These are phyloP conservation scores for Rhamnusium bicolor DNA, from an alignment of 2,888 invertebrate genomes.

Conservation along the genomic window DNA sequence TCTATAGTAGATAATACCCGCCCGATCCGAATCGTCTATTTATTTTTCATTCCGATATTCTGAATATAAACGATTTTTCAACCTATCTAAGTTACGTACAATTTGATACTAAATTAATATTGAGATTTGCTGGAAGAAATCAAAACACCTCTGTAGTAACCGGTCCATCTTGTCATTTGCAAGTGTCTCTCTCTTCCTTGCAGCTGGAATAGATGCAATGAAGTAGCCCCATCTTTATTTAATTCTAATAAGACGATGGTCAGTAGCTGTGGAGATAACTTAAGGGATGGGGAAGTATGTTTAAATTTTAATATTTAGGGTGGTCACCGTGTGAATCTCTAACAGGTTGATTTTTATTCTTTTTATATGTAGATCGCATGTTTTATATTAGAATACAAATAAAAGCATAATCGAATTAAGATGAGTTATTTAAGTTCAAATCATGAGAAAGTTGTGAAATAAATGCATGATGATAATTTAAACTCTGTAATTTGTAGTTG, in stretches of 20 bases:
- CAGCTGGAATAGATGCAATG: conserved; percentile 56
- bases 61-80: background rate
- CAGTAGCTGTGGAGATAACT: conserved; percentile 37
- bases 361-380: conserved; percentile 64
- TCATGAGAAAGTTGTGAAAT: conserved; percentile 51
- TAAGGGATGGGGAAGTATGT: conserved; percentile 61
- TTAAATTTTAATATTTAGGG: conserved; percentile 56
- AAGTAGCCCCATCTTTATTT: conserved; percentile 52
- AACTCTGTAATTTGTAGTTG: no score
- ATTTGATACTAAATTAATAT: conserved; percentile 61
- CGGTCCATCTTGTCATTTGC: conserved; percentile 64
- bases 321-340: conserved; percentile 66
- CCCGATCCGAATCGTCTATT: background rate
- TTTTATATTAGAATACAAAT: conserved; percentile 56
- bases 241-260: conserved; percentile 49
- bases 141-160: conserved; percentile 64
- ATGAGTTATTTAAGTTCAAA: conserved; percentile 43
- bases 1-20: background rate
- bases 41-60: background rate
- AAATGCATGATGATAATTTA: conserved; percentile 14
- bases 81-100: conserved; percentile 43
- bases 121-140: conserved; percentile 56
- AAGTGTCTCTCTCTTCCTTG: conserved; percentile 55
- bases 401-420: conserved; percentile 54
- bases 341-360: conserved; percentile 67